Percentiles rank a stretch among this genome's conserved stretches.
These are phyloP conservation scores for Sebastes goodei DNA, from an alignment of 2,797 vertebrate species.

Conservation along the genomic window DNA sequence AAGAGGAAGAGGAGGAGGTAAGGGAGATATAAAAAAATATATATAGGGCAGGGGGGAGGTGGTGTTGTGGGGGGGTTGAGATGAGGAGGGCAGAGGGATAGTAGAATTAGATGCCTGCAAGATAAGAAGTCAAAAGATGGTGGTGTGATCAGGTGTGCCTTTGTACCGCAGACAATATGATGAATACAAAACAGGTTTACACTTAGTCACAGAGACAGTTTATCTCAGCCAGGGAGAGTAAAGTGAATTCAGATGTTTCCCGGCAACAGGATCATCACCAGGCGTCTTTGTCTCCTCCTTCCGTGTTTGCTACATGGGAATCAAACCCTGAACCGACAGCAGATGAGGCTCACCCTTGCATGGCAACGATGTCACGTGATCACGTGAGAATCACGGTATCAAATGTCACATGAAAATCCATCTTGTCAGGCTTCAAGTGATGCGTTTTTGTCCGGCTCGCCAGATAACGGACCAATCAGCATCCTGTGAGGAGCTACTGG, in stretches of 20 bases:
- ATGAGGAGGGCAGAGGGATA: conserved; percentile 87
- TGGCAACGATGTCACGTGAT: too few relatives aligned
- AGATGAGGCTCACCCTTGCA: neutral
- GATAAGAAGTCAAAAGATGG: conserved; percentile 90
- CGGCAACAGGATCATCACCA: neutral
- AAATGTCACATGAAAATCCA: too few relatives aligned
- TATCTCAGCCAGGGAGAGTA: neutral
- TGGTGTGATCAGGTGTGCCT: conserved; percentile 68
- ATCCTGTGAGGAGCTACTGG: too few relatives aligned
- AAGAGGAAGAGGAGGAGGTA: conserved; percentile 35
- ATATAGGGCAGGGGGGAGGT: conserved; percentile 39
- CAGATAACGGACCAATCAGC: too few relatives aligned
- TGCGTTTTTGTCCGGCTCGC: too few relatives aligned
- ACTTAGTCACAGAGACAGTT: neutral
- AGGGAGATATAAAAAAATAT: conserved; percentile 55
- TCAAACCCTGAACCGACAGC: neutral
- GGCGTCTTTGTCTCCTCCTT: neutral
- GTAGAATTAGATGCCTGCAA: conserved; percentile 99
- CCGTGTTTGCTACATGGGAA: neutral
- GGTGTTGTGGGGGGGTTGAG: conserved; percentile 63
- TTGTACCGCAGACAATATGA: conserved; percentile 27
- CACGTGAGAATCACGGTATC: too few relatives aligned
- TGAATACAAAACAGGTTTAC: conserved; percentile 16
- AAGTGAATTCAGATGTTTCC: neutral
- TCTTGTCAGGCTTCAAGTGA: too few relatives aligned